Percentiles rank a stretch among this genome's conserved stretches.
These are phyloP conservation scores for Alosa sapidissima DNA, from an alignment of 2,797 vertebrate species.

Conservation along the genomic window DNA sequence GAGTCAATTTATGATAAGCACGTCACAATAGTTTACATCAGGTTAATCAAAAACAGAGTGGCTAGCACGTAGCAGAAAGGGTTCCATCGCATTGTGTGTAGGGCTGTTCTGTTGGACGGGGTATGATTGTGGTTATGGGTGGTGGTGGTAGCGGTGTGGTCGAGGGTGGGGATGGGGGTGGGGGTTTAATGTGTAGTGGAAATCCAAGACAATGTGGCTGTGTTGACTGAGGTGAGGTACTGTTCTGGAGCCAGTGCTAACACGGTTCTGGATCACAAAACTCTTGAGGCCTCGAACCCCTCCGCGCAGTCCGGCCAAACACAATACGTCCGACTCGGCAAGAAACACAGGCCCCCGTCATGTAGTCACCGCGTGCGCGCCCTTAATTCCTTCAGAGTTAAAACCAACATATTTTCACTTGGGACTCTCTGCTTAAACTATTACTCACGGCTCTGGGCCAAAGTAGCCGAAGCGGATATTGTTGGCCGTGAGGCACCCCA, in stretches of 20 bases:
- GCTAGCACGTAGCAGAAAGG: constrained; percentile 1
- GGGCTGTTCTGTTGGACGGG: background rate
- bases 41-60: constrained; percentile 27
- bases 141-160: background rate
- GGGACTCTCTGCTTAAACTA: constrained; percentile 57
- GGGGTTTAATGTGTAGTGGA: constrained; percentile 17
- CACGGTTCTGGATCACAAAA: constrained; percentile 44
- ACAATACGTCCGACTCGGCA: constrained; percentile 46
- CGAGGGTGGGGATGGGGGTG: background rate
- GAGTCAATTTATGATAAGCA: constrained; percentile 35
- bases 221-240: constrained; percentile 41
- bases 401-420: constrained; percentile 57
- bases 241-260: constrained; percentile 55
- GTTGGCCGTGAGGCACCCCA: constrained; percentile 53
- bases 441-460: constrained; percentile 62
- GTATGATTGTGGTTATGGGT: constrained; percentile 3
- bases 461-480: constrained; percentile 56
- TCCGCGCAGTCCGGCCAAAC: constrained; percentile 47
- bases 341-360: constrained; percentile 41
- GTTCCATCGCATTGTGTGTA: constrained; percentile 20
- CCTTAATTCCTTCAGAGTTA: constrained; percentile 53
- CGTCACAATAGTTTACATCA: constrained; percentile 25
- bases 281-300: constrained; percentile 48
- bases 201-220: constrained; percentile 42
- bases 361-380: constrained; percentile 56